Percentiles rank a stretch among this genome's conserved stretches.
These are phyloP conservation scores for Podarcis siculus DNA, from an alignment of 2,797 vertebrate species.

Conservation along the genomic window DNA sequence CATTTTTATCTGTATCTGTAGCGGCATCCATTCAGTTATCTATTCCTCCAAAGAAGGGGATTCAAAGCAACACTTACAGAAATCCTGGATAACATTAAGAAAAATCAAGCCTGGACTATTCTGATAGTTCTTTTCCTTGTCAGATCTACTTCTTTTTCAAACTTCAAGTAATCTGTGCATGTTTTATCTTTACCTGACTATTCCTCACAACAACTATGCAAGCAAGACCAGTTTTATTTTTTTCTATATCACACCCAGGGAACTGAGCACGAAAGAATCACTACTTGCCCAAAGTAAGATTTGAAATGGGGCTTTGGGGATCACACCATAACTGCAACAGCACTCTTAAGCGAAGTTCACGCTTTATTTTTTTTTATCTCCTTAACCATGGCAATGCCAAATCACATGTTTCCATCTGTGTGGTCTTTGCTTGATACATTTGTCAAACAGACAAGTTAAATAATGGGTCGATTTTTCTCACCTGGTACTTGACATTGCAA, in stretches of 20 bases:
- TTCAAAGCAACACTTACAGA: background rate
- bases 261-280: background rate
- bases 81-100: background rate
- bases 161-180: background rate
- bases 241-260: background rate
- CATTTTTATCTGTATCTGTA: background rate
- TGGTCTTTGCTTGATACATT: slow-evolving; percentile 70
- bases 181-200: background rate
- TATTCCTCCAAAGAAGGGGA: background rate
- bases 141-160: slow-evolving; percentile 3
- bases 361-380: slow-evolving; percentile 67
- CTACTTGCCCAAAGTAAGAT: background rate
- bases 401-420: slow-evolving; percentile 72
- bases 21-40: background rate
- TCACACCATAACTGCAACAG: background rate
- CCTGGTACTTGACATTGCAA: slow-evolving; percentile 67
- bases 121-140: background rate
- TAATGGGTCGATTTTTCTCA: slow-evolving; percentile 61
- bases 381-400: slow-evolving; percentile 58
- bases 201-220: background rate
- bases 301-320: background rate
- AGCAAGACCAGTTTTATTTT: background rate
- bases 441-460: slow-evolving; percentile 72
- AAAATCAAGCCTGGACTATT: background rate
- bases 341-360: slow-evolving; percentile 51